Percentiles rank a stretch among this genome's conserved stretches.
Evolutionary conservation across 2,797 vertebrate species (phyloP).

Genomic region (Balearica regulorum): DNA sequence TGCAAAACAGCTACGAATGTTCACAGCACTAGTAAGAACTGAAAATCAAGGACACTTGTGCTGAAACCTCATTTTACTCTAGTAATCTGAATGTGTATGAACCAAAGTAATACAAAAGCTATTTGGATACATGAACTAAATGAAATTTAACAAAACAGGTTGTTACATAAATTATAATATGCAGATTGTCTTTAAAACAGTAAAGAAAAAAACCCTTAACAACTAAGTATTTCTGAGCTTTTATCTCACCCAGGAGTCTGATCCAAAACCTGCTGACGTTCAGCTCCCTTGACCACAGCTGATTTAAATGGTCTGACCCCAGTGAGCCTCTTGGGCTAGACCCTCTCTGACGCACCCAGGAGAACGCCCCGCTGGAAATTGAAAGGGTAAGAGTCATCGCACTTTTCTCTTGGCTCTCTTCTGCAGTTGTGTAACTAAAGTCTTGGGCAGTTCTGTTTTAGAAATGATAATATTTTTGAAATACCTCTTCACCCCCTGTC

Average conservation of each 20-base stretch:
- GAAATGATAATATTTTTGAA: not conserved
- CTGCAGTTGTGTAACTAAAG: not conserved
- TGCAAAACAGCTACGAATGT: not conserved
- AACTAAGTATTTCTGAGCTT: not conserved
- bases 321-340: not conserved
- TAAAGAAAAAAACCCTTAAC: not conserved
- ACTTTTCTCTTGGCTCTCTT: not conserved
- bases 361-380: not conserved
- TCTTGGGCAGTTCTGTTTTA: not conserved
- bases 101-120: not conserved
- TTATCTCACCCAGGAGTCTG: not conserved
- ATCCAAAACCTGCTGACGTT: not conserved
- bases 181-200: not conserved
- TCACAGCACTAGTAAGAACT: not conserved
- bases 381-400: not conserved
- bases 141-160: not conserved
- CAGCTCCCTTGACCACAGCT: not conserved
- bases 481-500: not conserved
- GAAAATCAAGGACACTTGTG: not conserved
- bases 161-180: not conserved
- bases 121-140: not conserved
- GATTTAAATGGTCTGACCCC: not conserved
- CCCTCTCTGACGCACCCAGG: not conserved
- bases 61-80: not conserved
- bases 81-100: not conserved